Evolutionary conservation across 2,888 invertebrate species (phyloP), one percentile per base, ranked within the genome.

Genomic region (Zele albiditarsus): DNA sequence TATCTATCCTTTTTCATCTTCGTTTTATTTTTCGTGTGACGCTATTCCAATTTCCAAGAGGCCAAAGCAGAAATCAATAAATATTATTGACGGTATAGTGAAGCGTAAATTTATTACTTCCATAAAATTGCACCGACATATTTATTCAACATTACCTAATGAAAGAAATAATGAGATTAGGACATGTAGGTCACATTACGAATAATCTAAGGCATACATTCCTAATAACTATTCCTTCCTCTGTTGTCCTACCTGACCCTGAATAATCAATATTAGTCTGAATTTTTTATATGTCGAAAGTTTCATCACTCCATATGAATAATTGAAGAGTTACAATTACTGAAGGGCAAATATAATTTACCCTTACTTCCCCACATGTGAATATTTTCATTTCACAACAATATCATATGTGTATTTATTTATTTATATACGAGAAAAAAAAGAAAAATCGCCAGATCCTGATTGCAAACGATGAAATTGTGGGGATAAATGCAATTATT

Each of bases 221-320:
- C n/a, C n/a, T 53, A 3, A 16, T 42, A 42, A 74, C n/a, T 60
- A 57, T 65, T 60, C 49, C 71, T 78, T 79, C 77, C 78, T 81
- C 12, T 28, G 4, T 4, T 38, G 83, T 84, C 20, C 53, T 53
- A 53, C 20, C 53, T 78, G 79, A 83, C 80, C 78, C 74, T 57
- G 72, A 70, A 28, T 31, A 82, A 85, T 86, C 86, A 79, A 86
- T 86, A 82, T 67, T 16, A 53, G 77, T 76, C 78, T 81, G 76
- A 83, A 84, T 85, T 84, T 72, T 80, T 83, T 78, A 84, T 80
- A 71, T 77, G 73, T 74, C 74, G 77, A 77, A 80, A 84, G 79
- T 77, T 76, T 77, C 74, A 38, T 38, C 77, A 79, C 62, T 82
- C 82, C 77, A 81, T 82, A 81, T 20, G 2, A 28, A 46, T 57